Percentiles rank a stretch among this genome's conserved stretches.
Conservation (phyloP, 2,797 vertebrate species). For the Sebastes reedi region DNA sequence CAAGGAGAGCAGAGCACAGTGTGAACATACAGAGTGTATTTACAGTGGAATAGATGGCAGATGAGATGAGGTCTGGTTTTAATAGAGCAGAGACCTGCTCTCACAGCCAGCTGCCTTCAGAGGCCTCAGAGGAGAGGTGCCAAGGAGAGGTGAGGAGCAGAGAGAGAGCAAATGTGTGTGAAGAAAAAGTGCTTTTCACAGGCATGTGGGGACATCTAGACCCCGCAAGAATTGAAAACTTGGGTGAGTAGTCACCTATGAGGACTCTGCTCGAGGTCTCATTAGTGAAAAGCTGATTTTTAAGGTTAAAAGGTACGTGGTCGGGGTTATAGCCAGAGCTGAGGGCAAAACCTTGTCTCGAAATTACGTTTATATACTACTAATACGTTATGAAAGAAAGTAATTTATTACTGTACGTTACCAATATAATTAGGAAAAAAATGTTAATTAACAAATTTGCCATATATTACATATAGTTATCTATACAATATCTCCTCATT, state of each 20-base stretch:
- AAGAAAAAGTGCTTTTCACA: slow-evolving; percentile 9
- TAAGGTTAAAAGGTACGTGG: slow-evolving; percentile 32
- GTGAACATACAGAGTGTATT: slow-evolving; percentile 66
- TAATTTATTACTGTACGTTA: not conserved
- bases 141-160: slow-evolving; percentile 67
- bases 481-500: too few species aligned
- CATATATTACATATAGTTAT: too few species aligned
- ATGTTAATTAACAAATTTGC: too few species aligned
- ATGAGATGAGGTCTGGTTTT: slow-evolving; percentile 70
- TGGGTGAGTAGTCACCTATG: slow-evolving; percentile 35
- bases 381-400: not conserved
- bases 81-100: slow-evolving; percentile 69
- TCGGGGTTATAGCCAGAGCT: not conserved
- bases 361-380: not conserved
- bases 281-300: slow-evolving; percentile 48
- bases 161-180: slow-evolving; percentile 1
- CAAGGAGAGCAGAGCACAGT: slow-evolving; percentile 58
- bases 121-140: slow-evolving; percentile 67
- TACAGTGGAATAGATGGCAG: slow-evolving; percentile 71
- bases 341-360: not conserved
- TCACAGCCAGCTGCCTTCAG: slow-evolving; percentile 68
- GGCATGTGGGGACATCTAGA: slow-evolving; percentile 12
- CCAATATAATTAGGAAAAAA: not conserved
- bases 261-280: slow-evolving; percentile 33
- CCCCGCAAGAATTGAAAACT: slow-evolving; percentile 6